Conservation (phyloP, 23 tunicate genomes). For the Clavelina lepadiformis region DNA sequence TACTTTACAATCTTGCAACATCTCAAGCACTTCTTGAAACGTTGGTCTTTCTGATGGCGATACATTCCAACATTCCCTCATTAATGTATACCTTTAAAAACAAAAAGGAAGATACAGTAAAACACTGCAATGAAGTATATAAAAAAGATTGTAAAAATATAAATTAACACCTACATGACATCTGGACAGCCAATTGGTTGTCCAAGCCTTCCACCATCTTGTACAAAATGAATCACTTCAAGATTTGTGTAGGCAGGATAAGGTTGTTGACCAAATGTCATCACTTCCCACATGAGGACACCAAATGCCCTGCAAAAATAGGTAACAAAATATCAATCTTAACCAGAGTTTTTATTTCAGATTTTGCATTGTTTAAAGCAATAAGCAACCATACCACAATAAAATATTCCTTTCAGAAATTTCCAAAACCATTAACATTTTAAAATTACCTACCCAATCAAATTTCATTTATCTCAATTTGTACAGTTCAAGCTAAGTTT, state of each 20-base stretch:
- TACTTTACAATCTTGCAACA: slow-evolving; percentile 40
- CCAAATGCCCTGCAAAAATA: slow-evolving; percentile 74
- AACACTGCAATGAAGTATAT: background rate
- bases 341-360: background rate
- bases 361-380: background rate
- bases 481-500: too few species aligned
- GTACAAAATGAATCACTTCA: slow-evolving; percentile 46
- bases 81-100: slow-evolving; percentile 35
- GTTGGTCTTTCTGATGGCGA: slow-evolving; percentile 50
- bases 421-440: too few species aligned
- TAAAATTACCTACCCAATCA: too few species aligned
- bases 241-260: slow-evolving; percentile 33
- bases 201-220: slow-evolving; percentile 42
- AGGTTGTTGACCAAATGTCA: slow-evolving; percentile 63
- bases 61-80: slow-evolving; percentile 58
- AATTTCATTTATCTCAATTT: too few species aligned
- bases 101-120: background rate
- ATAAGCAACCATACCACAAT: background rate
- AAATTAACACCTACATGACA: slow-evolving; percentile 28
- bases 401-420: too few species aligned
- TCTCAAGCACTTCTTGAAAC: slow-evolving; percentile 33
- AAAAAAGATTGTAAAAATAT: background rate
- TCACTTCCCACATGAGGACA: slow-evolving; percentile 65
- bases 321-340: too few species aligned
- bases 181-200: slow-evolving; percentile 55